Conservation (phyloP, 2,888 invertebrate genomes). For the Isotomurus palustris region DNA sequence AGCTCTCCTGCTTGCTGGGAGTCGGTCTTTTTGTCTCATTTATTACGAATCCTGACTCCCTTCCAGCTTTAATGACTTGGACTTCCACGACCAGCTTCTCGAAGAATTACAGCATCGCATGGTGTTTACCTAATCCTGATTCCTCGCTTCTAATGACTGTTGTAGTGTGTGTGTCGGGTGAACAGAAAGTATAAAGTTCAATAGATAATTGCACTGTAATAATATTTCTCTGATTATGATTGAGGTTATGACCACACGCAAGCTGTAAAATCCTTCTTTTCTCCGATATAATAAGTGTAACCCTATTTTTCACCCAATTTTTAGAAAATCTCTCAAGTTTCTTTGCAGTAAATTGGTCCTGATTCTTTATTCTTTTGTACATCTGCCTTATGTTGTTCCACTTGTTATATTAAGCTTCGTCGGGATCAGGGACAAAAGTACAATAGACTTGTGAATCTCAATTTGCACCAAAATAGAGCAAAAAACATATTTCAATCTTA, state of each 20-base stretch:
- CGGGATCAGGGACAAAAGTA: too few relatives aligned
- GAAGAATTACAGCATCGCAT: constrained; percentile 11
- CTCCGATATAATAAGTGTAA: neutral
- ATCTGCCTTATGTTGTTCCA: neutral
- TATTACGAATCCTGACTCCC: neutral
- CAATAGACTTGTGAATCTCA: too few relatives aligned
- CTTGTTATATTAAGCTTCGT: neutral
- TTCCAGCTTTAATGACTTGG: neutral
- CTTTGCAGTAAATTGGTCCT: neutral
- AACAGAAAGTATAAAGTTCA: too few relatives aligned
- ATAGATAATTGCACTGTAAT: too few relatives aligned
- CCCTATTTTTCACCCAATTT: neutral
- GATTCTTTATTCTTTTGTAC: neutral
- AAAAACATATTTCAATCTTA: too few relatives aligned
- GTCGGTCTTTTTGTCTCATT: constrained; percentile 13
- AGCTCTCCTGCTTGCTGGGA: neutral
- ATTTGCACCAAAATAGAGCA: too few relatives aligned
- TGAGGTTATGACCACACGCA: constrained; percentile 7
- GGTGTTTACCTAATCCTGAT: constrained; percentile 22
- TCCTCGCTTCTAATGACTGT: constrained; percentile 12
- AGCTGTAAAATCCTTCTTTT: neutral
- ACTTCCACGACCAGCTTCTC: too few relatives aligned
- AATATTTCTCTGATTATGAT: constrained; percentile 1
- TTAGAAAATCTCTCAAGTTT: neutral
- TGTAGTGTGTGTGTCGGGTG: neutral